phyloP scores from a whole-genome alignment of 2,888 invertebrate genomes.

The Formica aserva region DNA sequence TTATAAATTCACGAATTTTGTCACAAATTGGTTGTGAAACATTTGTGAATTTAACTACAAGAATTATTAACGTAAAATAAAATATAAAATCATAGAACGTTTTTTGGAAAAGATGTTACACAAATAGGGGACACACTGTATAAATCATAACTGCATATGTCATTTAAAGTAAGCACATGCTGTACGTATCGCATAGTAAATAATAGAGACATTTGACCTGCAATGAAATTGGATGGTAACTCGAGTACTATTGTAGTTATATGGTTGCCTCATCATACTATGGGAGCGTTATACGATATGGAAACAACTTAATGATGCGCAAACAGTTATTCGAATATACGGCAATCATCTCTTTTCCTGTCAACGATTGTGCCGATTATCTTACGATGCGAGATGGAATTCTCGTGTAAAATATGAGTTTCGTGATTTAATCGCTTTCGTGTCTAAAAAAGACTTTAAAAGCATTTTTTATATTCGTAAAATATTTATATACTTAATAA shows the following conservation, averaged over 20 bases:
- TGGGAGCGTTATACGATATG: constrained; percentile 60
- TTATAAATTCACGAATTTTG: too few species aligned
- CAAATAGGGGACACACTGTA: background rate
- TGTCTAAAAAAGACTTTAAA: background rate
- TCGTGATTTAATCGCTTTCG: background rate
- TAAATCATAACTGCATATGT: background rate
- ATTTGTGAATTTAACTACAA: background rate
- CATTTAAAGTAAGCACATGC: background rate
- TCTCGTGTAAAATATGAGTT: background rate
- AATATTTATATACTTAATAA: constrained; percentile 12
- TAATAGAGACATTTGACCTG: constrained; percentile 69
- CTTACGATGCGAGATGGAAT: background rate
- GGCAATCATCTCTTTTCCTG: constrained; percentile 55
- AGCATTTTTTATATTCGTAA: background rate
- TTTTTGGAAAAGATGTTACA: background rate
- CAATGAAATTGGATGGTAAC: constrained; percentile 71
- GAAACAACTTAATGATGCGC: constrained; percentile 68
- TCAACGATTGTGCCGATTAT: constrained; percentile 22
- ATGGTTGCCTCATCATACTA: constrained; percentile 40
- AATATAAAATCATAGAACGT: background rate
- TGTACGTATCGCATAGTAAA: constrained; percentile 56
- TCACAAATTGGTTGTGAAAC: too few species aligned
- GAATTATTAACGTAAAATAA: background rate
- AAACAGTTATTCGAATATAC: constrained; percentile 59
- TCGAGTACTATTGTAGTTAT: constrained; percentile 57